Conservation (phyloP, 2,888 invertebrate genomes). For the Nomada lathburiana region DNA sequence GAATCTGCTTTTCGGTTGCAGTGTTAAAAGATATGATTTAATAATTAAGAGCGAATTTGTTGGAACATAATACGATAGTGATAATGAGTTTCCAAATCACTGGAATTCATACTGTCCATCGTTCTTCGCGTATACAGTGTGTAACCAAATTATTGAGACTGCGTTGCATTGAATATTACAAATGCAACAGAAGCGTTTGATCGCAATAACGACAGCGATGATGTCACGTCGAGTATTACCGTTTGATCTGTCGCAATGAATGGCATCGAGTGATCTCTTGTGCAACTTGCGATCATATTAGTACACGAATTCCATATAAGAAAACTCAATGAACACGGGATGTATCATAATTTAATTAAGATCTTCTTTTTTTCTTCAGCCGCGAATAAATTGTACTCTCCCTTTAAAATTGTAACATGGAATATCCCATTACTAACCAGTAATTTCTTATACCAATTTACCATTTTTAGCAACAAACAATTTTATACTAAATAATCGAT, state of each 20-base stretch:
- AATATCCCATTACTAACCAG: no score
- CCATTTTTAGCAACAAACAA: no score
- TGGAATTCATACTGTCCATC: not conserved
- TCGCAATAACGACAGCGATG: constrained; percentile 28
- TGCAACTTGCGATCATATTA: not conserved
- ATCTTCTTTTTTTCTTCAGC: not conserved
- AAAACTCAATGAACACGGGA: constrained; percentile 10
- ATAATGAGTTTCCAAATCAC: not conserved
- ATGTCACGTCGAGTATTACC: constrained; percentile 19
- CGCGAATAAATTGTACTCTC: not conserved
- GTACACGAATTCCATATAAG: not conserved
- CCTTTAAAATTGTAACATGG: not conserved
- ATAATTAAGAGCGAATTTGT: not conserved
- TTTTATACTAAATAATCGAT: no score
- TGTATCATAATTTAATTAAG: not conserved
- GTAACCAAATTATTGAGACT: not conserved
- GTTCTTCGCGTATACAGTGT: not conserved
- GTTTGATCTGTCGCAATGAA: not conserved
- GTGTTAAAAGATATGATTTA: constrained; percentile 12
- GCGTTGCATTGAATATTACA: not conserved
- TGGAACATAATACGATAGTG: not conserved
- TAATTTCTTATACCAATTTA: not conserved
- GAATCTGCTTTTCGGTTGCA: not conserved
- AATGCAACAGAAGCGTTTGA: constrained; percentile 17
- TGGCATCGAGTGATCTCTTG: not conserved